Percentiles rank a stretch among this genome's conserved stretches.
Evolutionary conservation across 2,888 invertebrate species (phyloP).

Genomic region (Orchestes rusci): DNA sequence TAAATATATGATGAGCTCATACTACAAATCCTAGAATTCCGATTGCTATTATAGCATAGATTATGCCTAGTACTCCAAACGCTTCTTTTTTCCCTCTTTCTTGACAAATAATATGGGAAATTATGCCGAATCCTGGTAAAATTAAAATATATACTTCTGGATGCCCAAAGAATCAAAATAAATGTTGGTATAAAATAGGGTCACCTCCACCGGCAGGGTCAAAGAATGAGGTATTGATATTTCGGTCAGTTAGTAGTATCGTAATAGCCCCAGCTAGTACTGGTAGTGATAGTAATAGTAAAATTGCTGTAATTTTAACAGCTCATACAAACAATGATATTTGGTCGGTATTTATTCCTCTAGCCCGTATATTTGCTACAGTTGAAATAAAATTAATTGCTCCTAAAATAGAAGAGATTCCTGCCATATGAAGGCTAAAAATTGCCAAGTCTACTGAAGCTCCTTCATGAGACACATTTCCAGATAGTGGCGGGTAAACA

Average conservation of each 20-base stretch:
- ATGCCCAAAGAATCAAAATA: conserved; percentile 85
- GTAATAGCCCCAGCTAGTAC: conserved; percentile 72
- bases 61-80: conserved; percentile 66
- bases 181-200: conserved; percentile 72
- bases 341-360: conserved; percentile 54
- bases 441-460: conserved; percentile 67
- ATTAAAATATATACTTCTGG: conserved; percentile 85
- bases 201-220: conserved; percentile 75
- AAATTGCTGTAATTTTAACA: conserved; percentile 57
- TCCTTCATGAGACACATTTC: conserved; percentile 49
- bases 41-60: conserved; percentile 78
- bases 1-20: conserved; percentile 82
- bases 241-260: conserved; percentile 71
- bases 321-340: conserved; percentile 70
- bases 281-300: conserved; percentile 62
- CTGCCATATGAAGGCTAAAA: conserved; percentile 70
- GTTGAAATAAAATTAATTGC: conserved; percentile 76
- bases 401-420: conserved; percentile 66
- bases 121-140: conserved; percentile 75
- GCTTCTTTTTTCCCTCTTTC: conserved; percentile 69
- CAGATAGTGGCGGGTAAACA: conserved; percentile 43
- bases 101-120: conserved; percentile 70
- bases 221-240: conserved; percentile 76
- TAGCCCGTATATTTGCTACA: conserved; percentile 42
- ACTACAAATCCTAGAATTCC: conserved; percentile 77